Conservation (phyloP, 2,113 vertebrate species). For the Chaetops frenatus region DNA sequence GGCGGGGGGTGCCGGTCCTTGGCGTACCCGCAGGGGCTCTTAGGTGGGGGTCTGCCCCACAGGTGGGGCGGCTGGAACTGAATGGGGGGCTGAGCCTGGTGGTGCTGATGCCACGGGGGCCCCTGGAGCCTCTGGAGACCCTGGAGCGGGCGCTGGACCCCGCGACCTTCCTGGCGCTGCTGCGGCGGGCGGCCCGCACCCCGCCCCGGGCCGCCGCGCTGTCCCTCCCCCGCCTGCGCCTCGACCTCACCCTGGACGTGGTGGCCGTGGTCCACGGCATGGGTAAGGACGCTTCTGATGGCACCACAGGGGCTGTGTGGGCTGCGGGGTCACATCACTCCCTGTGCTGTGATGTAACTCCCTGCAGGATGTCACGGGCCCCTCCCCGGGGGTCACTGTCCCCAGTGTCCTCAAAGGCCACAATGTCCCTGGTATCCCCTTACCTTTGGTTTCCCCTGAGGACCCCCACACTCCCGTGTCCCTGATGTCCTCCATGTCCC, state of each 20-base stretch:
- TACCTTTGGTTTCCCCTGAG: background rate
- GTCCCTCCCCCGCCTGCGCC: conserved; percentile 27
- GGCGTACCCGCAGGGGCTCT: rapidly evolving
- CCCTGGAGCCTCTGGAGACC: background rate
- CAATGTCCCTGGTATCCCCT: background rate
- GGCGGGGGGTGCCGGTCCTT: rapidly evolving
- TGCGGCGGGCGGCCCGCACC: background rate
- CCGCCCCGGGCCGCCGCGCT: background rate
- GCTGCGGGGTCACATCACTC: background rate
- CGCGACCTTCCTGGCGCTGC: background rate
- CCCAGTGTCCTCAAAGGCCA: background rate
- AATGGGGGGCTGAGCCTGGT: background rate
- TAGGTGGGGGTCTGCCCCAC: rapidly evolving
- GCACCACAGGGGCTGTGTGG: background rate
- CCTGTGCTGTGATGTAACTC: no score
- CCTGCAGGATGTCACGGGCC: background rate
- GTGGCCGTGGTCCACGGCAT: background rate
- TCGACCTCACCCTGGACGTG: background rate
- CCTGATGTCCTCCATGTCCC: background rate
- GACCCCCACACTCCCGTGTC: background rate
- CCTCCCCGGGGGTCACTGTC: no score
- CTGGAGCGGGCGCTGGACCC: background rate
- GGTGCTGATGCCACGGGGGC: background rate
- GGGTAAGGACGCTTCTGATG: background rate
- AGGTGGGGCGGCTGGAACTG: conserved; percentile 32